A percentile compares a stretch with the other conserved stretches of the same genome.
These are phyloP conservation scores for Bellardia pandia DNA, from an alignment of 2,888 invertebrate species.

Conservation along the genomic window DNA sequence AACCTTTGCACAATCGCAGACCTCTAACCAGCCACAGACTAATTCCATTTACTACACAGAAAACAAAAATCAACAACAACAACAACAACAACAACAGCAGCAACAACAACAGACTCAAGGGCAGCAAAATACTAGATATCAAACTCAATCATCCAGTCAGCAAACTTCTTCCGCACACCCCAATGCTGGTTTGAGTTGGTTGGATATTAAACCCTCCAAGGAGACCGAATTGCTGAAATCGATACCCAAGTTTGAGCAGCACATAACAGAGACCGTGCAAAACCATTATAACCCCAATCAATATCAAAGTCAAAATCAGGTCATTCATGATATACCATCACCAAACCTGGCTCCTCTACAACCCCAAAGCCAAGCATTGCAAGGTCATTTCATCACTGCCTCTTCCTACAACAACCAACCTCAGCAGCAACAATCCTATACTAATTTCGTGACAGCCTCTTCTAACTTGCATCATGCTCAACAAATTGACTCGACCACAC, in stretches of 20 bases:
- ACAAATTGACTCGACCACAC: constrained; percentile 67
- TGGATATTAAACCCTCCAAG: constrained; percentile 85
- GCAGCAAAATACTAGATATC: constrained; percentile 57
- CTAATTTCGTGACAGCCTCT: constrained; percentile 77
- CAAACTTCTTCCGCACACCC: constrained; percentile 52
- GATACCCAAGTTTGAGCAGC: constrained; percentile 92
- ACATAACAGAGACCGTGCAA: constrained; percentile 86
- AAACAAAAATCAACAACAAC: constrained; percentile 57
- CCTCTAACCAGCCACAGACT: constrained; percentile 39
- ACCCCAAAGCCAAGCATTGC: constrained; percentile 65
- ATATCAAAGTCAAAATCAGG: constrained; percentile 78
- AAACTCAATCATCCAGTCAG: constrained; percentile 53
- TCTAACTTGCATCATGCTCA: constrained; percentile 76
- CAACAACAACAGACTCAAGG: neutral
- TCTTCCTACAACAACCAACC: constrained; percentile 38
- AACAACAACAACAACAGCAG: constrained; percentile 42
- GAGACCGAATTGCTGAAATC: constrained; percentile 90
- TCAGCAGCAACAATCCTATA: constrained; percentile 76
- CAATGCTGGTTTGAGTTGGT: constrained; percentile 70
- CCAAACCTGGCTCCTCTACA: constrained; percentile 81
- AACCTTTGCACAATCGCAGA: constrained; percentile 27
- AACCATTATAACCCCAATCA: constrained; percentile 60
- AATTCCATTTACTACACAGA: constrained; percentile 45
- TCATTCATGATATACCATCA: constrained; percentile 83
- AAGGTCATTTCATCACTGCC: constrained; percentile 78